Base-by-base conservation (phyloP, 2,113 vertebrate species). In the Mesocricetus auratus region DNA sequence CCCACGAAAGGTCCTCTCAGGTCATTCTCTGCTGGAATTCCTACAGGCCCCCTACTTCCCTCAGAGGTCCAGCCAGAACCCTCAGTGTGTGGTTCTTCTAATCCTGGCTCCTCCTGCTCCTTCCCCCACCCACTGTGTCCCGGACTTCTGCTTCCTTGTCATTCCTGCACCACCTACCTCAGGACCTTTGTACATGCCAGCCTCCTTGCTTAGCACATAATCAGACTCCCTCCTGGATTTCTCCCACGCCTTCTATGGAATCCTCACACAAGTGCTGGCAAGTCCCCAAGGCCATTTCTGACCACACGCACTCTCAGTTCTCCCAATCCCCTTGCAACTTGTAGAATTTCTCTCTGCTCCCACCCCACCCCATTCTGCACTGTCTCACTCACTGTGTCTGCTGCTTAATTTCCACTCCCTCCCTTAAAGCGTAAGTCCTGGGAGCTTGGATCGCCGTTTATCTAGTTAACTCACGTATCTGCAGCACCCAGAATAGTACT, bases 181-280 rank as follows among this genome's bases (percentile, higher is more conserved):
- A 12, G 85, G 94, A 58, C 81, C 94, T 90, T 92, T 24, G 90
- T 50, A 42, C 33, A 42, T 45, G 62, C 62, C 5, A 60, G 24
- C 22, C 47, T 60, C 13, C 1, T 64, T 47, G 42, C 90, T 39
- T 21, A 7, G 24, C 4, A 33, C 58, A 64, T 13, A 39, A 62
- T n/a, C 73, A 12, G 60, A 88, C 50, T 10, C 69, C 75, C 22
- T n/a, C 26, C 39, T 29, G 68, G 12, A 33, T 83, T 47, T 31
- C 36, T 4, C 39, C 39, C 33, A 39, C 0, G 13, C 73, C 33
- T 64, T 26, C 81, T 53, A 56, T 1, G 2, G 42, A 21, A 39
- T 9, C 45, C 24, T 56, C 26, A 39, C 91, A 42, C 29, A 13
- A 6, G 36, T 16, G 22, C 1, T 15, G 7, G 1, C 11, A 69